Evolutionary conservation across 2,888 invertebrate species (phyloP).

Genomic region (Cosmorhoe ocellata): DNA sequence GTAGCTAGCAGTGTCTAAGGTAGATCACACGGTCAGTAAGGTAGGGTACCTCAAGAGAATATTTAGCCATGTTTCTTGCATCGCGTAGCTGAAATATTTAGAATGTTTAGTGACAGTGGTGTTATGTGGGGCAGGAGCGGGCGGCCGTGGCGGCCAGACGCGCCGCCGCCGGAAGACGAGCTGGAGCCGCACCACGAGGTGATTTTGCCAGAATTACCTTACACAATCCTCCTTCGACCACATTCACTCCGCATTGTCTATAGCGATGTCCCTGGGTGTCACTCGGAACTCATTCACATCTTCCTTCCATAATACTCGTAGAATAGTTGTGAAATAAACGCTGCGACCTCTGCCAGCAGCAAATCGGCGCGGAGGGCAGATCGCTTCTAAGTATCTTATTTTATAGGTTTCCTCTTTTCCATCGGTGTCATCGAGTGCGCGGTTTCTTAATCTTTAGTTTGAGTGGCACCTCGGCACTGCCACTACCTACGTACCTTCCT

Average conservation of each 20-base stretch:
- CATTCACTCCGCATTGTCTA: slow-evolving; percentile 69
- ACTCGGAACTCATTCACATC: slow-evolving; percentile 48
- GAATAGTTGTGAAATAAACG: slow-evolving; percentile 20
- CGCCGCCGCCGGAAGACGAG: slow-evolving; percentile 70
- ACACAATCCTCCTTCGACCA: slow-evolving; percentile 65
- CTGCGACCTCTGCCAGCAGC: slow-evolving; percentile 13
- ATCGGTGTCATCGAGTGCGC: slow-evolving; percentile 25
- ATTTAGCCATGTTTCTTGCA: slow-evolving; percentile 29
- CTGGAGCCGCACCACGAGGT: slow-evolving; percentile 78
- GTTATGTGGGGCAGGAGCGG: slow-evolving; percentile 78
- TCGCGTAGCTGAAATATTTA: slow-evolving; percentile 40
- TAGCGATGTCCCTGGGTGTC: slow-evolving; percentile 67
- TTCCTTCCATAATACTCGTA: too few relatives aligned
- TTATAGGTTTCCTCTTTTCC: slow-evolving; percentile 29
- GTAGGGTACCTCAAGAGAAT: slow-evolving; percentile 8
- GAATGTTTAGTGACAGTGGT: slow-evolving; percentile 56
- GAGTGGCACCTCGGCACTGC: slow-evolving; percentile 69
- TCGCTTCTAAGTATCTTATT: slow-evolving; percentile 37
- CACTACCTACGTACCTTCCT: slow-evolving; percentile 38
- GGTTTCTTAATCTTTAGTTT: slow-evolving; percentile 44
- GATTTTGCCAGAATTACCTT: slow-evolving; percentile 82
- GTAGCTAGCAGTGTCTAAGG: slow-evolving; percentile 2
- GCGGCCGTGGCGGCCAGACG: slow-evolving; percentile 73
- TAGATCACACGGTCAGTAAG: slow-evolving; percentile 15
- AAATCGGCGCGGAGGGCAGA: slow-evolving; percentile 31